A percentile compares a stretch with the other conserved stretches of the same genome.
phyloP scores from a whole-genome alignment of 2,888 invertebrate genomes.

The Eugnorisma glareosa region DNA sequence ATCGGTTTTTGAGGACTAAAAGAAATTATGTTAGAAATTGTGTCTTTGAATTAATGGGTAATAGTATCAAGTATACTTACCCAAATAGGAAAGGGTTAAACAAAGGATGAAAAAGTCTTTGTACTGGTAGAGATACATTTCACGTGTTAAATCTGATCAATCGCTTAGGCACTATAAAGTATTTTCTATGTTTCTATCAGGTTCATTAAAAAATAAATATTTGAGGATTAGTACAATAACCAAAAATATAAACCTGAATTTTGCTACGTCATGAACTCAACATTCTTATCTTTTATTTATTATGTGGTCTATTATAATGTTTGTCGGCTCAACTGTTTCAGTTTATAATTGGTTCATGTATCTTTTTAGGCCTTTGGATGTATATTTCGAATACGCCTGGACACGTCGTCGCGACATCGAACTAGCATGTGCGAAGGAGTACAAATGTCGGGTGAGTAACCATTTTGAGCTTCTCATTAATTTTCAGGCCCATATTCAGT shows the following conservation, averaged over 20 bases:
- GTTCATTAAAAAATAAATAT: background rate
- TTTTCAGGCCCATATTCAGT: background rate
- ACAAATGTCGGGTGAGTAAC: slow-evolving; percentile 83
- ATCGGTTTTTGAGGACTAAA: background rate
- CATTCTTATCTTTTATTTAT: background rate
- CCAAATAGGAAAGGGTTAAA: background rate
- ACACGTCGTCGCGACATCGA: slow-evolving; percentile 78
- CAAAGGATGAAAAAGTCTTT: background rate
- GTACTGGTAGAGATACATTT: background rate
- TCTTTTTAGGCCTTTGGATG: slow-evolving; percentile 79
- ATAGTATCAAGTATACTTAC: background rate
- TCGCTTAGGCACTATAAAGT: background rate
- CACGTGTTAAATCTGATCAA: background rate
- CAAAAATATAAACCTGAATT: background rate
- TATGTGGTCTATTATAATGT: background rate
- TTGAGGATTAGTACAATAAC: background rate
- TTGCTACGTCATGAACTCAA: background rate
- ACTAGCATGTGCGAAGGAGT: slow-evolving; percentile 84
- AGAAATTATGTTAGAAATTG: background rate
- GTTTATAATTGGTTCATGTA: slow-evolving; percentile 28
- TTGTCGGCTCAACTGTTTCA: background rate
- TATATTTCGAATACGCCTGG: slow-evolving; percentile 75
- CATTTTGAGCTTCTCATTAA: background rate
- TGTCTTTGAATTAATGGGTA: background rate
- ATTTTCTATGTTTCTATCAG: background rate